Conservation (phyloP, 2,113 vertebrate species). For the Notechis scutatus region DNA sequence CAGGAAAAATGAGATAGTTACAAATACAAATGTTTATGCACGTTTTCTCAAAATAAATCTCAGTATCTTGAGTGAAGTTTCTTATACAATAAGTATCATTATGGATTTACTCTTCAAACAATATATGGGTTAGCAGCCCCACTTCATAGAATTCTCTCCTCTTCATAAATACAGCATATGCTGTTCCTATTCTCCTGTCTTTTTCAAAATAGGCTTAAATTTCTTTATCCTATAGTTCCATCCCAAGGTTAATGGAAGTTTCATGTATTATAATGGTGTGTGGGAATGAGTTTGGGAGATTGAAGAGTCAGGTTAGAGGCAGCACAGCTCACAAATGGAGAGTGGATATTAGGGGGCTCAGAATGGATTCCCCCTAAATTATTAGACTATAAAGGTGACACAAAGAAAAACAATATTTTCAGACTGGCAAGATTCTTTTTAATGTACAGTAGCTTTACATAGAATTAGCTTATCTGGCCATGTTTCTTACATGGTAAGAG, state of each 20-base stretch:
- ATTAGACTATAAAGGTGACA: neutral
- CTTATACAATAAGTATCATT: neutral
- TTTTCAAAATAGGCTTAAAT: neutral
- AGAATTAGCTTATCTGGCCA: neutral
- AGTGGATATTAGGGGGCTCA: neutral
- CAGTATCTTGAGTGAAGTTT: neutral
- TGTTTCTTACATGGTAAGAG: neutral
- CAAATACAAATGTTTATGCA: neutral
- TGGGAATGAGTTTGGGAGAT: neutral
- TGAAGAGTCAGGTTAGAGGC: neutral
- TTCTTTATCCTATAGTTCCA: neutral
- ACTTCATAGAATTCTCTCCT: neutral
- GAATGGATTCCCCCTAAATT: neutral
- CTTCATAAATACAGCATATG: neutral
- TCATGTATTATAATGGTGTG: neutral
- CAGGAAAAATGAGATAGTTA: rapidly evolving
- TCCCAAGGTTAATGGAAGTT: neutral
- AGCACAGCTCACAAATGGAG: neutral
- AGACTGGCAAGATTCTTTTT: neutral
- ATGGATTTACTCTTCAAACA: neutral
- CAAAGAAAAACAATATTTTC: neutral
- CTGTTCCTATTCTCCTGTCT: neutral
- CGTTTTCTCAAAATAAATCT: neutral
- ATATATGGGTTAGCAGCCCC: neutral
- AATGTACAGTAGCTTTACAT: neutral